Base-by-base conservation (phyloP, 2,797 vertebrate species). In the Melanotaenia nigrans region DNA sequence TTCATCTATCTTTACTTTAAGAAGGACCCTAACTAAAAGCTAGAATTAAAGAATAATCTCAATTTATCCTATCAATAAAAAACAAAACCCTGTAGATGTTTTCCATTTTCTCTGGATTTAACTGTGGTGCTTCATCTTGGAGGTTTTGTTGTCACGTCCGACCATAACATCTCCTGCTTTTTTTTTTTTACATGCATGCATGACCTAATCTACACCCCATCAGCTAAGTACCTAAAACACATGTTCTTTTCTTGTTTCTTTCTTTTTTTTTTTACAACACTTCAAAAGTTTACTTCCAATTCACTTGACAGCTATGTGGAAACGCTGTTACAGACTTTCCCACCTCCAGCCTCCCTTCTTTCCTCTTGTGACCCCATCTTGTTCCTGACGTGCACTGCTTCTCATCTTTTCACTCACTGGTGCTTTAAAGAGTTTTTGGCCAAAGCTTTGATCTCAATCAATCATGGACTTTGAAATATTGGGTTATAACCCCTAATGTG, bases 401-500 rank as follows among this genome's bases (percentile, higher is more conserved):
- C 70, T 61, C 20, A 65, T 69, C 59, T 73, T 38, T 81, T 77
- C 77, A 56, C 64, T 75, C 61, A 1, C 75, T 63, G 66, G 38
- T 61, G 25, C 77, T 79, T 69, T 66, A 65, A 65, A 79, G 69
- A 54, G 35, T 78, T 76, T n/a, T 58, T 65, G 61, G 38, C 66
- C 61, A 11, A 62, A 53, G 77, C 90, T 90, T 90, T 90, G 75
- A 83, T 90, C 71, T 77, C 28, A 58, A 84, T 60, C 36, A 10
- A 83, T 60, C 36, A 8, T 24, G 59, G 71, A 54, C 64, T 77
- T 25, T 64, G 28, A 78, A 84, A 85, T 54, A 64, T 55, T 68
- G 65, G 72, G 76, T 86, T 72, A 71, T 54, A 77, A 73, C 68
- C 85, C 6, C 61, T 81, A 87, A 85, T 89, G 76, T 78, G 79